A percentile compares a stretch with the other conserved stretches of the same genome.
Evolutionary conservation across 1,140 invertebrate species (phyloP).

Genomic region (Brachionus manjavacas): DNA sequence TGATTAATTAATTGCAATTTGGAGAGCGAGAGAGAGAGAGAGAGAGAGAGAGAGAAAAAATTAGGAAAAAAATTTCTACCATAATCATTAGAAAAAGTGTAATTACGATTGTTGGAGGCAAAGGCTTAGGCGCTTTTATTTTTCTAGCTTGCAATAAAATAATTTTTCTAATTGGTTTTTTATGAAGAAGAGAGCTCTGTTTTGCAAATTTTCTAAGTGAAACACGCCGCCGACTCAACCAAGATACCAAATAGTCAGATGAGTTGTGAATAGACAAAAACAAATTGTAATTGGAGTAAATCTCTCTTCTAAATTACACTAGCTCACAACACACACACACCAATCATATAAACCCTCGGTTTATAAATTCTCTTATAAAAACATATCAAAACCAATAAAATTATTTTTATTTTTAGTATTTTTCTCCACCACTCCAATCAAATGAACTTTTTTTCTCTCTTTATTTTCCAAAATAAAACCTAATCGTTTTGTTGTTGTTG

Average conservation of each 20-base stretch:
- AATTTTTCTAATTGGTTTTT: neutral
- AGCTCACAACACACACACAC: neutral
- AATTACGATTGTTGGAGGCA: neutral
- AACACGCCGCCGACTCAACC: neutral
- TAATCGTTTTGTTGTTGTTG: neutral
- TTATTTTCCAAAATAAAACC: neutral
- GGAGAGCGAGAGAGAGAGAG: too few species aligned
- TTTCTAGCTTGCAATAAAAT: neutral
- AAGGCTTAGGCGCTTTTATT: neutral
- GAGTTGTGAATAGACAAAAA: conserved; percentile 33
- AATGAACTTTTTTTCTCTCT: neutral
- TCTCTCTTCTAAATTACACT: neutral
- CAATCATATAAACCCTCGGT: neutral
- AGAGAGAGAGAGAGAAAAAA: conserved; percentile 12
- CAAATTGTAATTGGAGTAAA: neutral
- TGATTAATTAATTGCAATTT: conserved; percentile 41
- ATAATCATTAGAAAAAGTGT: conserved; percentile 14
- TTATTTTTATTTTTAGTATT: too few species aligned
- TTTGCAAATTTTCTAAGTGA: neutral
- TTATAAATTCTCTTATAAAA: neutral
- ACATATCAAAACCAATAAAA: neutral
- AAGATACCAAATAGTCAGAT: neutral
- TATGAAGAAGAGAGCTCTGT: neutral
- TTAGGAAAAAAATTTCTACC: neutral
- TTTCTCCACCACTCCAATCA: too few species aligned